Percentiles rank a stretch among this genome's conserved stretches.
These are phyloP conservation scores for Gadopsis bispinosus DNA, from an alignment of 2,797 vertebrate species.

Conservation along the genomic window DNA sequence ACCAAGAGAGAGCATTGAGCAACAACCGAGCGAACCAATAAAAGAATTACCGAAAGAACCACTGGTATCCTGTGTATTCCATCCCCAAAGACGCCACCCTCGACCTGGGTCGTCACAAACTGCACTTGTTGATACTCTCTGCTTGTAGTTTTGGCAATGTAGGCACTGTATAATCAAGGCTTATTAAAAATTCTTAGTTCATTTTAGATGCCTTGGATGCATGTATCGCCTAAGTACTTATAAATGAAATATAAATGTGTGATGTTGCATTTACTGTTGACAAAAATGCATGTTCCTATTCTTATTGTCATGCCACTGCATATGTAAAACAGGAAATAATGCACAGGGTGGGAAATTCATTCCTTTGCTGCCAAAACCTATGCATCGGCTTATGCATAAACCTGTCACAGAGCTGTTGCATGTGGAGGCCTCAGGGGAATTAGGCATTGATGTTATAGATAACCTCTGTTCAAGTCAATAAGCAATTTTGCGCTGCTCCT, in stretches of 20 bases:
- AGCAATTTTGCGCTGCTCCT: conserved; percentile 74
- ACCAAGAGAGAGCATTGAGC: too few species aligned
- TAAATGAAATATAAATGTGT: conserved; percentile 49
- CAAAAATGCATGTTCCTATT: conserved; percentile 29
- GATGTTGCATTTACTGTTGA: conserved; percentile 31
- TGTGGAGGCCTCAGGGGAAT: conserved; percentile 58
- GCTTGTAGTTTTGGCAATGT: conserved; percentile 1
- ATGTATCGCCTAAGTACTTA: conserved; percentile 24
- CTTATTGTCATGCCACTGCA: conserved; percentile 19
- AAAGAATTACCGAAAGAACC: too few species aligned
- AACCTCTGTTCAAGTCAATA: conserved; percentile 77
- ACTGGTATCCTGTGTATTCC: too few species aligned
- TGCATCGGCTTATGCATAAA: conserved; percentile 62
- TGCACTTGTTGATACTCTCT: background rate
- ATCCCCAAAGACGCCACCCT: too few species aligned
- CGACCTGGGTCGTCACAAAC: too few species aligned
- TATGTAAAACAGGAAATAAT: conserved; percentile 53
- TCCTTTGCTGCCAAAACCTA: conserved; percentile 53
- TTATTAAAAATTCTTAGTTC: conserved; percentile 24
- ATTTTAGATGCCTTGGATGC: conserved; percentile 22
- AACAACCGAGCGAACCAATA: too few species aligned
- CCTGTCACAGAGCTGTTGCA: conserved; percentile 58
- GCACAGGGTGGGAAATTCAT: conserved; percentile 43
- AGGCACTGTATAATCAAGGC: conserved; percentile 11
- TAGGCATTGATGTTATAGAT: conserved; percentile 77